Conservation (phyloP, 2,797 vertebrate species). For the Sebastes kiyomatsui region DNA sequence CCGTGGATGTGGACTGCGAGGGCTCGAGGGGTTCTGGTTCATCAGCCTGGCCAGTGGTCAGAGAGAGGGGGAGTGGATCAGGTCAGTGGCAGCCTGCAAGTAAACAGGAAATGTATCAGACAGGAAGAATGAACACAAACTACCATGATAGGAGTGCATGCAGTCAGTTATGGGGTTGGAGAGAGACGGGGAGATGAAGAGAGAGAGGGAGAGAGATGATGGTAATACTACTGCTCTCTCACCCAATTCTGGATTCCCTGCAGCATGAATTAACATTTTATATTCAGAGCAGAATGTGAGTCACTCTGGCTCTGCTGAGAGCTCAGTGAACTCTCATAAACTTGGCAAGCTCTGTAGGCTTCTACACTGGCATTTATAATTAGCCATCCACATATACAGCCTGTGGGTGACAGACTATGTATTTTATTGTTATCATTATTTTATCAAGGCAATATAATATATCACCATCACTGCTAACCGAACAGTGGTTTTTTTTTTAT, state of each 20-base stretch:
- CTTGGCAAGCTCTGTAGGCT: constrained; percentile 72
- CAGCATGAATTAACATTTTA: constrained; percentile 84
- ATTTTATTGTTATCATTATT: constrained; percentile 1
- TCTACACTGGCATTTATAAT: constrained; percentile 73
- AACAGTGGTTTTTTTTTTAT: not conserved
- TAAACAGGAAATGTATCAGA: constrained; percentile 57
- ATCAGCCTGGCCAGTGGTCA: constrained; percentile 46
- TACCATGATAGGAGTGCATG: constrained; percentile 34
- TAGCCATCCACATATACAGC: constrained; percentile 58
- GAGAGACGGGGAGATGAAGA: constrained; percentile 26
- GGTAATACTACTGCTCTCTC: constrained; percentile 66
- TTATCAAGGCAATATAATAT: constrained; percentile 35
- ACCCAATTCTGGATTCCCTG: constrained; percentile 73
- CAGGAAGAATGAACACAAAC: constrained; percentile 41
- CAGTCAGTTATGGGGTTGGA: constrained; percentile 50
- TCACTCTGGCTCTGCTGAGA: constrained; percentile 71
- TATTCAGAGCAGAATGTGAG: constrained; percentile 78
- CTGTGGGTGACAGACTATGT: constrained; percentile 49
- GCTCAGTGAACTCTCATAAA: constrained; percentile 76
- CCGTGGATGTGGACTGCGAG: constrained; percentile 28
- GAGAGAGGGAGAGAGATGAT: constrained; percentile 40
- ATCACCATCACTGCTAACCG: constrained; percentile 6
- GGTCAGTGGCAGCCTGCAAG: constrained; percentile 37
- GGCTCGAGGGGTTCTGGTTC: constrained; percentile 45
- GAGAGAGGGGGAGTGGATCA: constrained; percentile 9